Evolutionary conservation across 2,888 invertebrate genomes (phyloP).

Genomic region (Mesoligia furuncula): DNA sequence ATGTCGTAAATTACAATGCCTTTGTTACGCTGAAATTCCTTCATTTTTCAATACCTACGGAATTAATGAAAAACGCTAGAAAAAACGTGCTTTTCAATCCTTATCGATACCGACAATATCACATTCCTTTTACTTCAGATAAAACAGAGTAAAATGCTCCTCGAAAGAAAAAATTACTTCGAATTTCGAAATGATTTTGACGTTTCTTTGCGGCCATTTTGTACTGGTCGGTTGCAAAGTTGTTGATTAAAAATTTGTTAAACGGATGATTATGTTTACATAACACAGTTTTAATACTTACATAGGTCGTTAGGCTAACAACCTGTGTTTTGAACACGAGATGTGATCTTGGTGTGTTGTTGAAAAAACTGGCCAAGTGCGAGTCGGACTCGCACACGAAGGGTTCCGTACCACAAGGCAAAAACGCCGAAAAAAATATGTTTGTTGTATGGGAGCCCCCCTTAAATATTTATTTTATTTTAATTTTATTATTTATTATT

Average conservation of each 20-base stretch:
- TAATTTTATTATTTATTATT: too few species aligned
- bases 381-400: too few species aligned
- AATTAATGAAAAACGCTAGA: constrained; percentile 17
- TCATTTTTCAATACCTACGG: constrained; percentile 56
- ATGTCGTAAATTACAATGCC: constrained; percentile 43
- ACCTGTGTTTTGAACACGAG: constrained; percentile 23
- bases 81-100: constrained; percentile 18
- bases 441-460: too few species aligned
- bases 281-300: constrained; percentile 10
- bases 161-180: neutral
- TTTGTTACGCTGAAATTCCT: constrained; percentile 51
- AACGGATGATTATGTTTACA: constrained; percentile 34
- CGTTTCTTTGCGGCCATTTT: constrained; percentile 34
- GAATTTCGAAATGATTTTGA: constrained; percentile 26
- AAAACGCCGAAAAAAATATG: too few species aligned
- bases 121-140: constrained; percentile 26
- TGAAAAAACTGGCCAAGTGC: too few species aligned
- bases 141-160: neutral
- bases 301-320: neutral
- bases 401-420: too few species aligned
- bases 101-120: constrained; percentile 39
- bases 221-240: constrained; percentile 16
- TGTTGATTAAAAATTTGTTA: constrained; percentile 5
- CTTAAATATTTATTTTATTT: too few species aligned
- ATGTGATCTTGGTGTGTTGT: constrained; percentile 8